Evolutionary conservation across 2,888 invertebrate species (phyloP).

Genomic region (Argyresthia albistria): DNA sequence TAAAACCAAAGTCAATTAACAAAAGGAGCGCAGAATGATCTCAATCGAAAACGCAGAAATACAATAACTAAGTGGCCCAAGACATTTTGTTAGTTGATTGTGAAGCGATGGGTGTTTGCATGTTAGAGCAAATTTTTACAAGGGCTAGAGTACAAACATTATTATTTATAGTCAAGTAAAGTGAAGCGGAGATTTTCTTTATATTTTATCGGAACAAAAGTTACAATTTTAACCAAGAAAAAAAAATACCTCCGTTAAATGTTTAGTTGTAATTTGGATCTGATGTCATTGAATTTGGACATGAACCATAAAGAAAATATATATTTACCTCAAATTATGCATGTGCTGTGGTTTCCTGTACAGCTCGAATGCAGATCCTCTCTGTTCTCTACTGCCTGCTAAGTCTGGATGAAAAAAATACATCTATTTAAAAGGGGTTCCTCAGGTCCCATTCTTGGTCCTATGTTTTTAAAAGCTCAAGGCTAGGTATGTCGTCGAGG

Average conservation of each 20-base stretch:
- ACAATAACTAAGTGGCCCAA: slow-evolving; percentile 45
- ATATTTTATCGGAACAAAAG: too few relatives aligned
- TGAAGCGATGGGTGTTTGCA: slow-evolving; percentile 74
- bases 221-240: too few relatives aligned
- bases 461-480: too few relatives aligned
- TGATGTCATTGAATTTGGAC: background rate
- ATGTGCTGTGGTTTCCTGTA: slow-evolving; percentile 92
- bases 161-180: too few relatives aligned
- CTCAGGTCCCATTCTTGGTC: too few relatives aligned
- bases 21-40: background rate
- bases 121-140: slow-evolving; percentile 71
- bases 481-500: too few relatives aligned
- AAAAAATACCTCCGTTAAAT: background rate
- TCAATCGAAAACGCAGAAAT: slow-evolving; percentile 9
- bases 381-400: slow-evolving; percentile 90
- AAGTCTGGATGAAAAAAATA: slow-evolving; percentile 53
- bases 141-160: slow-evolving; percentile 23
- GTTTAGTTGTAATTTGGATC: background rate
- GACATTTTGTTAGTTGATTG: slow-evolving; percentile 67
- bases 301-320: background rate
- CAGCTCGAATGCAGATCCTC: slow-evolving; percentile 95
- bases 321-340: slow-evolving; percentile 82
- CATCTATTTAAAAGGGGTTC: too few relatives aligned
- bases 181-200: too few relatives aligned
- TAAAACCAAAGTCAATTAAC: background rate